Evolutionary conservation across 2,797 vertebrate genomes (phyloP), one percentile per base, ranked within the genome.

Genomic region (Sparidentex hasta): DNA sequence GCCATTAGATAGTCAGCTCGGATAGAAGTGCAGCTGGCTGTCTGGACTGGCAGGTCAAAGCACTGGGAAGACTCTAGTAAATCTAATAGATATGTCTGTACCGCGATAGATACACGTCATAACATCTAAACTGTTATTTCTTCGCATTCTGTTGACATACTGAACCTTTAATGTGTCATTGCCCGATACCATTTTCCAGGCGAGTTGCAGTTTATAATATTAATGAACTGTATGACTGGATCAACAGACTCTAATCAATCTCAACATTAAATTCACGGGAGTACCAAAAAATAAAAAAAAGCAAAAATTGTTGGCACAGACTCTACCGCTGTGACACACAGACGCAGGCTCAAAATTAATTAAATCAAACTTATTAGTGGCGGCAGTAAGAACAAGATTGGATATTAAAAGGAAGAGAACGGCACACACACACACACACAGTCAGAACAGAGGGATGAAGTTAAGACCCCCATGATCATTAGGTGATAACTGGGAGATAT

Each of bases 401-500:
- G 57, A 81, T 55, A 69, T 67, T 75, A 50, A 29, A 83, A 65
- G 59, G 23, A 27, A n/a, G 17, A 23, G 23, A 65, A 44, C 29
- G 50, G 0, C n/a, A 11, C n/a, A 38, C 21, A 8, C 67, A 20
- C 72, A 65, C 11, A 33, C 29, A 50, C n/a, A 58, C n/a, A 58
- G 48, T 55, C 47, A 46, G 25, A 48, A 43, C 33, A 48, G 33
- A 72, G 4, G 46, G 57, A 57, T 68, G 21, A 16, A 69, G 80
- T 79, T 72, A 74, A 85, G 58, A 74, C 18, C 9, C 33, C 33
- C 12, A 9, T 1, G n/a, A 72, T 71, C 47, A 56, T 46, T 29
- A n/a, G 23, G 38, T 29, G 67, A 81, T 65, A 68, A 68, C 38
- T 4, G 12, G 23, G 29, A 66, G 76, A 71, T 25, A 23, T 63